phyloP scores from a whole-genome alignment of 1,140 invertebrate genomes.

The Ctenoplectra terminalis region DNA sequence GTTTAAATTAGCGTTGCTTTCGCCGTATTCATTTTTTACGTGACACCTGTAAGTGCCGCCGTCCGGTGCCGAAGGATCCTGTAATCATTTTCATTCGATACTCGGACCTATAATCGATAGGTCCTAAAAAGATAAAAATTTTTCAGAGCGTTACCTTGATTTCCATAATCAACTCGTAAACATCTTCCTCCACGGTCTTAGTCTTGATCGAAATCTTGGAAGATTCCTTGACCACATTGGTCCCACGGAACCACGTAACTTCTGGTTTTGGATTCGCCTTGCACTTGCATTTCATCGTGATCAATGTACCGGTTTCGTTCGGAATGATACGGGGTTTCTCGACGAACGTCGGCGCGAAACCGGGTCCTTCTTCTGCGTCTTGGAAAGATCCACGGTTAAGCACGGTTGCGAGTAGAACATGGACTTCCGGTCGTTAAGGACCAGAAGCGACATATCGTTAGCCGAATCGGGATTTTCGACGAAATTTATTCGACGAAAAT shows the following conservation, averaged over 20 bases:
- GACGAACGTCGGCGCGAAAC: constrained; percentile 96
- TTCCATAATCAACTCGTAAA: constrained; percentile 94
- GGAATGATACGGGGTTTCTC: constrained; percentile 99
- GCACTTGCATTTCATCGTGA: constrained; percentile 97
- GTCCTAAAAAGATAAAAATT: too few species aligned
- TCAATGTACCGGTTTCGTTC: constrained; percentile 96
- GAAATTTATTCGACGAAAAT: background rate
- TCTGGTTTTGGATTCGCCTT: constrained; percentile 95
- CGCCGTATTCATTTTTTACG: constrained; percentile 97
- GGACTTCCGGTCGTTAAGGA: background rate
- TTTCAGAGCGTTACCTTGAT: constrained; percentile 88
- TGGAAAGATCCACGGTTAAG: constrained; percentile 82
- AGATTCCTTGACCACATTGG: constrained; percentile 92
- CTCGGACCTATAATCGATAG: too few species aligned
- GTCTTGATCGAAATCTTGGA: constrained; percentile 93
- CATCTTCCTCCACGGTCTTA: constrained; percentile 90
- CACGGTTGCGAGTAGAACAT: background rate
- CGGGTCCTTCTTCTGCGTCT: constrained; percentile 94
- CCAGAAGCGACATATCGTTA: background rate
- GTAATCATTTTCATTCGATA: constrained; percentile 56
- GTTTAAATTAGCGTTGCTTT: constrained; percentile 99
- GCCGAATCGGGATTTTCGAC: background rate
- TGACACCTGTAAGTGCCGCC: constrained; percentile 98
- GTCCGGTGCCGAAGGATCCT: constrained; percentile 97
- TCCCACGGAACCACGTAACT: constrained; percentile 95